phyloP scores from a whole-genome alignment of 2,797 vertebrate genomes.

The Huso huso region DNA sequence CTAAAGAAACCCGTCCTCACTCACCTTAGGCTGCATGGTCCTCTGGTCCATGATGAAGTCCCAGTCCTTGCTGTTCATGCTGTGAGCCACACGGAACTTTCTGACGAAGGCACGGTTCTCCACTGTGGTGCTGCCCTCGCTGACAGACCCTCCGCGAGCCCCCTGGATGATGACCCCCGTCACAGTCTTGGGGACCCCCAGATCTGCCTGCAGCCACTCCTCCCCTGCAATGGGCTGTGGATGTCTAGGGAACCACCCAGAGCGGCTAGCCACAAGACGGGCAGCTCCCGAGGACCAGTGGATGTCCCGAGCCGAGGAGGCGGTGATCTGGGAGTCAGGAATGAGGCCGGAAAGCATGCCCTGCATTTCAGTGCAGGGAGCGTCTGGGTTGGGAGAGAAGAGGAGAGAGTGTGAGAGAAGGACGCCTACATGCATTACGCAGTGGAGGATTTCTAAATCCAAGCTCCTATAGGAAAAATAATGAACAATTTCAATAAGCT shows the following conservation, averaged over 20 bases:
- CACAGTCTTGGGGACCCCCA: constrained; percentile 75
- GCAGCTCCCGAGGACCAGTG: constrained; percentile 85
- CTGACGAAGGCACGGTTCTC: constrained; percentile 90
- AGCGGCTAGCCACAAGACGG: constrained; percentile 87
- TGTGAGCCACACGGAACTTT: constrained; percentile 91
- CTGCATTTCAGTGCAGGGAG: constrained; percentile 86
- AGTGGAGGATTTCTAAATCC: no score
- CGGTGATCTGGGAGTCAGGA: constrained; percentile 84
- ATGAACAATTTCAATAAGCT: constrained; percentile 39
- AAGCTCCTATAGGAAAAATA: constrained; percentile 5
- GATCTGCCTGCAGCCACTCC: constrained; percentile 93
- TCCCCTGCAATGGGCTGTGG: constrained; percentile 81
- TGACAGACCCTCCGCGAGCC: constrained; percentile 64
- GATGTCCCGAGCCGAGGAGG: constrained; percentile 86
- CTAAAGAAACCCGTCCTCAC: not conserved
- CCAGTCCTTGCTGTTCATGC: constrained; percentile 87
- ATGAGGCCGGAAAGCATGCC: constrained; percentile 93
- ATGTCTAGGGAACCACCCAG: constrained; percentile 85
- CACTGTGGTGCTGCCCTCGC: constrained; percentile 71
- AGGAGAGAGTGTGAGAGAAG: not conserved
- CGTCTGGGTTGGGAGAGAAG: constrained; percentile 54
- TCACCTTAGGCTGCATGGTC: constrained; percentile 83
- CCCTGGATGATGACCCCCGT: constrained; percentile 91
- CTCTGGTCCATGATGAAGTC: constrained; percentile 78
- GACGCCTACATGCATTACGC: not conserved